A percentile compares a stretch with the other conserved stretches of the same genome.
Evolutionary conservation across 2,888 invertebrate species (phyloP).

Genomic region (Listrodromus nycthemerus): DNA sequence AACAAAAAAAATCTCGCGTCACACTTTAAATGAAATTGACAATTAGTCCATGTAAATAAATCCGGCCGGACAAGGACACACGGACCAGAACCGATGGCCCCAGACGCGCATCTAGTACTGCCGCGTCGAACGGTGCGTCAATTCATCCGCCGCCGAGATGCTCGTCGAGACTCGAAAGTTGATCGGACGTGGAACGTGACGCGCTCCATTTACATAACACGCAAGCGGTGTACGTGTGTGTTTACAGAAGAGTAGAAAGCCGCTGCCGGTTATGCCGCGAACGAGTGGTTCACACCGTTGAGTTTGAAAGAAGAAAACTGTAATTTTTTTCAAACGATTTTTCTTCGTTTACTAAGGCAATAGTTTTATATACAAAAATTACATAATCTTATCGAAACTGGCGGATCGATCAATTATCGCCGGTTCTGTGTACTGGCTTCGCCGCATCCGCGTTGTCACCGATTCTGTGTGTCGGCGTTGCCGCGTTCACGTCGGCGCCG

Average conservation of each 20-base stretch:
- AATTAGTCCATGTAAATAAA: neutral
- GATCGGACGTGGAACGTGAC: slow-evolving; percentile 54
- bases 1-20: neutral
- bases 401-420: slow-evolving; percentile 29
- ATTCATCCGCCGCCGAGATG: slow-evolving; percentile 40
- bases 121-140: slow-evolving; percentile 19
- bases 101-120: slow-evolving; percentile 52
- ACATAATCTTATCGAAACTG: slow-evolving; percentile 14
- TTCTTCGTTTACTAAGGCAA: slow-evolving; percentile 51
- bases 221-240: slow-evolving; percentile 7
- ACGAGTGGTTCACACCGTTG: no score
- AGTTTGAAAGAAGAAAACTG: neutral
- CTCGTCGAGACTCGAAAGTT: slow-evolving; percentile 62
- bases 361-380: slow-evolving; percentile 64
- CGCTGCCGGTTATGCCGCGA: neutral
- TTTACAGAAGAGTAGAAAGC: neutral
- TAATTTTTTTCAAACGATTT: slow-evolving; percentile 18
- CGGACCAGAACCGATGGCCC: slow-evolving; percentile 30
- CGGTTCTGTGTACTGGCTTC: slow-evolving; percentile 39
- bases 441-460: neutral
- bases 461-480: neutral
- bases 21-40: neutral
- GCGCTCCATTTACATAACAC: slow-evolving; percentile 18
- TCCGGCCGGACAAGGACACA: neutral
- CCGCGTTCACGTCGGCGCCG: no score